Evolutionary conservation across 2,113 vertebrate genomes (phyloP), one percentile per base, ranked within the genome.

Genomic region (Otis tarda): DNA sequence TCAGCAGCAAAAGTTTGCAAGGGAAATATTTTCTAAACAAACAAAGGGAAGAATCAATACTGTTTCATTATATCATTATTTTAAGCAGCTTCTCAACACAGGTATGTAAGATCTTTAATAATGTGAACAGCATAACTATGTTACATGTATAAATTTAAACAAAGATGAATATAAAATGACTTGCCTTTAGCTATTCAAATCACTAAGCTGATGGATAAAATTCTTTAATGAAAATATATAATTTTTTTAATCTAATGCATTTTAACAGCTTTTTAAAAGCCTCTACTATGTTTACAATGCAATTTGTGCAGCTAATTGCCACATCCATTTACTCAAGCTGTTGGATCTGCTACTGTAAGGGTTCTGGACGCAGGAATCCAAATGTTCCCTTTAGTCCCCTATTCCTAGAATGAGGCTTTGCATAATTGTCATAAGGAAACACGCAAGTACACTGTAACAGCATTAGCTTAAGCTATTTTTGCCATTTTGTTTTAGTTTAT

Each of bases 91-190:
- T 88, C 57, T 87, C 84, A 50, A 77, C 56, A 50, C 60, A 96
- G 91, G 94, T 97, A 95, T n/a, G 94, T 96, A 87, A 78, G 41
- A 85, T 30, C 9, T 90, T 95, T 57, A 80, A 55, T 47, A 95
- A 83, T 33, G 45, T 76, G 45, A 94, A 71, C 31, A 88, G 56
- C 8, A 18, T 81, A 76, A 55, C 50, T 79, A 28, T 49, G 7
- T 50, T 73, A 75, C 7, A 15, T 52, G 20, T 21, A 82, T 63
- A 78, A 31, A 86, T 75, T 86, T 68, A 68, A 92, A 52, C 33
- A 79, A 88, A 87, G 35, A 70, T 47, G 0, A 78, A 55, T 81
- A 71, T 41, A 83, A 87, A 60, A 22, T 57, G 31, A 71, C 7
- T 57, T 90, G 50, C n/a, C 41, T 93, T 87, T 90, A 79, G 60